These are phyloP conservation scores for Tiphia femorata DNA, from an alignment of 2,888 invertebrate species.

Conservation along the genomic window DNA sequence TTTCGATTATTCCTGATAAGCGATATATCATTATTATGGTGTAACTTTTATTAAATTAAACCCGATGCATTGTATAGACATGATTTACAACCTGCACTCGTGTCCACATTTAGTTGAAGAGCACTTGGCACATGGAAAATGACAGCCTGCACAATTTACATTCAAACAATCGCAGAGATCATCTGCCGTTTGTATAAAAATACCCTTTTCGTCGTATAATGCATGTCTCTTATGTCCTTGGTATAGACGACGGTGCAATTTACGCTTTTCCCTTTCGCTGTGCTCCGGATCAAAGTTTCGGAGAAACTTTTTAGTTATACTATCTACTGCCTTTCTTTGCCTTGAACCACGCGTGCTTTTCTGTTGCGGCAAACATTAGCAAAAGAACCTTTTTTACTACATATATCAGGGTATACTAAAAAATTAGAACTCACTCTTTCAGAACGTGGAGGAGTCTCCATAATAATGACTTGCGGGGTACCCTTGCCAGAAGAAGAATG, in stretches of 20 bases:
- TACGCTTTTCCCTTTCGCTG: constrained; percentile 82
- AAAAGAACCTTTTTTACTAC: no score
- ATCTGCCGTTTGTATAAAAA: constrained; percentile 74
- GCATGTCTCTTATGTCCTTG: constrained; percentile 72
- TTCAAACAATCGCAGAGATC: constrained; percentile 90
- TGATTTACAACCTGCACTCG: constrained; percentile 76
- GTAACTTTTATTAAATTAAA: not conserved
- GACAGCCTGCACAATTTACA: constrained; percentile 84
- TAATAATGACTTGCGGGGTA: not conserved
- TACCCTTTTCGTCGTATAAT: constrained; percentile 80
- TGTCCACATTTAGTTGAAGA: constrained; percentile 82
- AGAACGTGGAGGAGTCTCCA: constrained; percentile 10
- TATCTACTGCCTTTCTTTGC: constrained; percentile 51
- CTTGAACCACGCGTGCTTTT: constrained; percentile 49
- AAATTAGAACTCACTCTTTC: constrained; percentile 33
- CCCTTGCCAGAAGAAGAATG: constrained; percentile 8
- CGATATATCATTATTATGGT: no score
- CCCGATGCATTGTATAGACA: not conserved
- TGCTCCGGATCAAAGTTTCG: constrained; percentile 82
- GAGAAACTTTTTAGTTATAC: constrained; percentile 58
- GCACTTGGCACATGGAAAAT: constrained; percentile 84
- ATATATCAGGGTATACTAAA: no score
- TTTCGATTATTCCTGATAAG: constrained; percentile 78
- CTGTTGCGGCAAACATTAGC: no score
- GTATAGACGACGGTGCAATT: constrained; percentile 78